Base-by-base conservation (phyloP, 2,888 invertebrate genomes). In the Blastobasis lacticolella region DNA sequence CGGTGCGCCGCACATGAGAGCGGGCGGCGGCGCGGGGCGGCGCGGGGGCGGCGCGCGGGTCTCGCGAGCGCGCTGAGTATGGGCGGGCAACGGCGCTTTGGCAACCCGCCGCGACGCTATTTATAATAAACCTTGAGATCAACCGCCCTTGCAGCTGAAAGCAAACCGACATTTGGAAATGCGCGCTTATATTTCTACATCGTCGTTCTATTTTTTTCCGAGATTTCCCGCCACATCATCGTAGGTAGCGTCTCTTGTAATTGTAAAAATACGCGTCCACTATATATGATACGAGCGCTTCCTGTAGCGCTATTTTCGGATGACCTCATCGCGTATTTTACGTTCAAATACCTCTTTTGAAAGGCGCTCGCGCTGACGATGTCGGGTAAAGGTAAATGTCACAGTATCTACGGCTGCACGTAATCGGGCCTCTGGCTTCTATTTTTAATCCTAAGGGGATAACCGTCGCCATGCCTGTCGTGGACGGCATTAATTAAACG, bases 121-220 rank as follows among this genome's bases (percentile, higher is more conserved):
- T 86, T 86, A 80, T 86, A 84, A 76, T 75, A 71, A 83, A 87
- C 86, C 87, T 86, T 88, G 87, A 83, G 77, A 79, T 68, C 78
- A 80, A 78, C 82, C 80, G 86, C 85, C 86, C 86, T 86, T 87
- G 85, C 74, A 69, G 74, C 69, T 70, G 76, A 73, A 76, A 74
- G 70, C 64, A 71, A 60, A 60, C 66, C 63, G 66, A 65, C 69
- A 64, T 70, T 71, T 66, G 66, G 63, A 64, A 64, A 62, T 67
- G 64, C 57, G 58, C 60, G 63, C 62, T 66, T 58, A 63, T 58
- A 63, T 51, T 49, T 51, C 53, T 54, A 56, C 52, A 54, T 54
- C 65, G 62, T 65, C 60, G 66, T 56, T 69, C 57, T 67, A 69
- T 69, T 68, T 57, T 59, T 65, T 61, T 60, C 67, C 75, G 71